Percentiles rank a stretch among this genome's conserved stretches.
These are phyloP conservation scores for Agriopis aurantiaria DNA, from an alignment of 2,888 invertebrate species.

Conservation along the genomic window DNA sequence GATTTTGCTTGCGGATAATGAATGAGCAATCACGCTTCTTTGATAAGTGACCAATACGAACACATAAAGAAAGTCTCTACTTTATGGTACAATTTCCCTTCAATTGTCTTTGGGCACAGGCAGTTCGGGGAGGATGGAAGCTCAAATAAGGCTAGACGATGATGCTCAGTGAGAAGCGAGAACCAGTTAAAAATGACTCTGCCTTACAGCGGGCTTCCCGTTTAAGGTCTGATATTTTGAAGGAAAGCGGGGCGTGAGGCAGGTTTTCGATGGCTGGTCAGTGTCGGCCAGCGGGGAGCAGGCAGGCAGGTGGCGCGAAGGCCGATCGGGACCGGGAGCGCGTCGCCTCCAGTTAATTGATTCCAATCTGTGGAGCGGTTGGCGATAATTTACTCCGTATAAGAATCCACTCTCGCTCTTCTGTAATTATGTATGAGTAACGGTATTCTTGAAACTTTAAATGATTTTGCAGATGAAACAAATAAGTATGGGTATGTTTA, in stretches of 20 bases:
- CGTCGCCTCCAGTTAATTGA: slow-evolving; percentile 80
- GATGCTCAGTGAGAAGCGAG: slow-evolving; percentile 19
- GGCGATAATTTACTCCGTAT: slow-evolving; percentile 67
- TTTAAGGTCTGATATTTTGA: neutral
- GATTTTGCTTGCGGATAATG: slow-evolving; percentile 67
- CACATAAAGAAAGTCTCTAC: slow-evolving; percentile 48
- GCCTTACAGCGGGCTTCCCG: slow-evolving; percentile 15
- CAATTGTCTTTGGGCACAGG: slow-evolving; percentile 25
- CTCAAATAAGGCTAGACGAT: slow-evolving; percentile 34
- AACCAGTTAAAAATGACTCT: slow-evolving; percentile 26
- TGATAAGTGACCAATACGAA: slow-evolving; percentile 56
- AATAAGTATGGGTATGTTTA: neutral
- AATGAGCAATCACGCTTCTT: slow-evolving; percentile 69
- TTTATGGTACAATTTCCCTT: slow-evolving; percentile 45
- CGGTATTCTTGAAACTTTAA: slow-evolving; percentile 52
- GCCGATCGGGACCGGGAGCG: slow-evolving; percentile 72
- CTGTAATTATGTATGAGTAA: slow-evolving; percentile 49
- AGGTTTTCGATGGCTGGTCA: slow-evolving; percentile 27
- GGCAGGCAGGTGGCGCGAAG: slow-evolving; percentile 78
- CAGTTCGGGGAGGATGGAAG: slow-evolving; percentile 43
- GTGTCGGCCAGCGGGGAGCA: slow-evolving; percentile 49
- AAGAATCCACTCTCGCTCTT: slow-evolving; percentile 55
- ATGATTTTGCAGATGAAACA: neutral
- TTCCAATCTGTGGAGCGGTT: slow-evolving; percentile 78
- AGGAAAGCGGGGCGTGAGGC: slow-evolving; percentile 17